phyloP scores from a whole-genome alignment of 1,140 invertebrate species.

The Euura lappo region DNA sequence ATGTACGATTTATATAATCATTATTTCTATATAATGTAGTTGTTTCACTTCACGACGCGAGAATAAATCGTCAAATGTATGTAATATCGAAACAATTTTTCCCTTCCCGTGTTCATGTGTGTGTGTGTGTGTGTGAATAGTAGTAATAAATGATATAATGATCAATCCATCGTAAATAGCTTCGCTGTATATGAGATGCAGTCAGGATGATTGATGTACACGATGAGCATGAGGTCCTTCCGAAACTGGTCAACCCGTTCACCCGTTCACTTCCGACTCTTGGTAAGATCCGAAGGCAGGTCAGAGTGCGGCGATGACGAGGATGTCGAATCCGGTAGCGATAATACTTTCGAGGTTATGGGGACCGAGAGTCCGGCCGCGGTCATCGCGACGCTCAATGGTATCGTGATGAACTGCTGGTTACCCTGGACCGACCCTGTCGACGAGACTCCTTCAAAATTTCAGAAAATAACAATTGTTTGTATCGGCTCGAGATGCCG shows the following conservation, averaged over 20 bases:
- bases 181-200: no score
- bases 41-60: no score
- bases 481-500: neutral
- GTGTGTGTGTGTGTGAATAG: no score
- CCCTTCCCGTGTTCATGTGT: no score
- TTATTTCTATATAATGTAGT: no score
- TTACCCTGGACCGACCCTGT: conserved; percentile 45
- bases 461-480: conserved; percentile 35
- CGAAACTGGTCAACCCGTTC: conserved; percentile 9
- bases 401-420: conserved; percentile 57
- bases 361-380: conserved; percentile 51
- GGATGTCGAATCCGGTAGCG: conserved; percentile 40
- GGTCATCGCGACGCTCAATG: conserved; percentile 54
- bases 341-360: conserved; percentile 47
- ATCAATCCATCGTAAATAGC: no score
- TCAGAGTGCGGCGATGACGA: conserved; percentile 43
- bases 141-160: no score
- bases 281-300: conserved; percentile 53
- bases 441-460: conserved; percentile 37
- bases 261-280: conserved; percentile 47
- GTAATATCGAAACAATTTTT: no score
- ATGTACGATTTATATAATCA: no score
- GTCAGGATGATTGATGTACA: no score
- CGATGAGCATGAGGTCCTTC: no score
- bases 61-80: no score